phyloP scores from a whole-genome alignment of 2,113 vertebrate species.

The Pomatostomus ruficeps region DNA sequence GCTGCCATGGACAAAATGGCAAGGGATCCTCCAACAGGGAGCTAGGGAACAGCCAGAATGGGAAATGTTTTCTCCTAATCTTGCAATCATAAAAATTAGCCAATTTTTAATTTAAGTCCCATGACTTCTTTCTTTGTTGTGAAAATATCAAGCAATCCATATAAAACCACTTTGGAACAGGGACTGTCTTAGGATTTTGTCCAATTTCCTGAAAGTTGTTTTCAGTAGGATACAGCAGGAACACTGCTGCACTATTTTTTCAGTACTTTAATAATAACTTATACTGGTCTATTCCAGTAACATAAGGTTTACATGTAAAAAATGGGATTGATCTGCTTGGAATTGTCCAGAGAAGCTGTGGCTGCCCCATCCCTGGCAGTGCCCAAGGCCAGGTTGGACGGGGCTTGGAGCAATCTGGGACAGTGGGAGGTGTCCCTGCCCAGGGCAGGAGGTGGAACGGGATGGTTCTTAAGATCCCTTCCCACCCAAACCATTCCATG shows the following conservation, averaged over 20 bases:
- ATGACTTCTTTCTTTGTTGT: not conserved
- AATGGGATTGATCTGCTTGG: not conserved
- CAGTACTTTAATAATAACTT: not conserved
- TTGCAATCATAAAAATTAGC: not conserved
- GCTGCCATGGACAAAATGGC: not conserved
- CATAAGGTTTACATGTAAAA: not conserved
- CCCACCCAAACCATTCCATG: not conserved
- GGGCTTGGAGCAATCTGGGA: not conserved
- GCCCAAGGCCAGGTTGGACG: not conserved
- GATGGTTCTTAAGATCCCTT: not conserved
- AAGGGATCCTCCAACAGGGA: not conserved
- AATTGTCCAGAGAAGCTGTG: not conserved
- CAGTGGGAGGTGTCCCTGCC: not conserved
- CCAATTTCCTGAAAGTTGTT: not conserved
- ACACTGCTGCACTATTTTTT: not conserved
- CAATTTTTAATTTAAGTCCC: not conserved
- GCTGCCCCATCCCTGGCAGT: not conserved
- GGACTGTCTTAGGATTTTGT: not conserved
- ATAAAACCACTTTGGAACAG: not conserved
- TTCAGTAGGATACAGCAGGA: not conserved
- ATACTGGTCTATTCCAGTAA: not conserved
- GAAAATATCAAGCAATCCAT: not conserved
- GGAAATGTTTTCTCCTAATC: not conserved
- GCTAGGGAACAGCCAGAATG: not conserved
- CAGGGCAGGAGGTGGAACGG: not conserved